Evolutionary conservation across 2,888 invertebrate species (phyloP), one percentile per base, ranked within the genome.

Genomic region (Acanthoscelides obtectus): DNA sequence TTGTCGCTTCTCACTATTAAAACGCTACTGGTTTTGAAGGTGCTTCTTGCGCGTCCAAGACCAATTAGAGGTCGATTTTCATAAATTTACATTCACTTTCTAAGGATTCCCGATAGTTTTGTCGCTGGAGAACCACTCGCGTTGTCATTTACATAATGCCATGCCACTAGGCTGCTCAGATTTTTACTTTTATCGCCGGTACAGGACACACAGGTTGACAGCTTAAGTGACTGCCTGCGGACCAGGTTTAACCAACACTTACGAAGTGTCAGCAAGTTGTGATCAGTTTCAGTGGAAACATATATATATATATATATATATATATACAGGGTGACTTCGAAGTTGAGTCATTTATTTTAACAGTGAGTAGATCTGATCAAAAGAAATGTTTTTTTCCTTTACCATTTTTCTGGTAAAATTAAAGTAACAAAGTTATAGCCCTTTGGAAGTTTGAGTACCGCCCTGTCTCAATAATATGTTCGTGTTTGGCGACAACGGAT

Each of bases 21-120:
- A 72, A 71, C 66, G 76, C 77, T 78, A 78, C 78, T 72, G 73
- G 75, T 75, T 75, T 73, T 75, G 45, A 45, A 45, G n/a, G n/a
- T n/a, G 45, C 45, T 45, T 25, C 25, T 25, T 45, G 6, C 12
- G 45, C 45, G 45, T 45, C 45, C 8, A 45, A 45, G 45, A 45
- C 45, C 45, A 45, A 45, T 45, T 45, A 45, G 45, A 45, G 45
- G 45, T 45, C 45, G 45, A 45, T 45, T 45, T 45, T 45, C 45
- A 45, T 45, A 45, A 45, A 45, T 45, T 45, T 45, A 45, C 45
- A 45, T 45, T 45, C 45, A 45, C 45, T 45, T 45, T 45, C 45
- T 45, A 45, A 45, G 45, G 45, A 45, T 45, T 45, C 45, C 45
- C 17, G 45, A 45, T 45, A 45, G 45, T 45, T 45, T 45, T 45